These are phyloP conservation scores for Heterotis niloticus DNA, from an alignment of 2,113 vertebrate species.

Conservation along the genomic window DNA sequence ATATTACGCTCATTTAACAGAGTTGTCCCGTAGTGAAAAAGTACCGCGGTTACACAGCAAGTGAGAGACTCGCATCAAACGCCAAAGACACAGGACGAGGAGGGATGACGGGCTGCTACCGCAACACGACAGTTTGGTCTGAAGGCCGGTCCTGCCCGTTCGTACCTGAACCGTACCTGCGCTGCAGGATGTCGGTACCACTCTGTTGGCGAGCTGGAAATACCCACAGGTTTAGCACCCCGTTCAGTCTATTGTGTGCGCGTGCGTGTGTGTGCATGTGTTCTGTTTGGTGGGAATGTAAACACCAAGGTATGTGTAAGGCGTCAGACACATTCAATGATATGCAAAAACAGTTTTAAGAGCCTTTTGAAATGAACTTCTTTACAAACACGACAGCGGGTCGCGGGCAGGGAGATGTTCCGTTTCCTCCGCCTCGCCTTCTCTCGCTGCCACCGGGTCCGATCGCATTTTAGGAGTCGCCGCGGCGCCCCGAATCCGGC, in stretches of 20 bases:
- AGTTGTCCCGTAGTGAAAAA: conserved; percentile 45
- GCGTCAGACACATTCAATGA: too few species aligned
- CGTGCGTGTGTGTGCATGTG: too few species aligned
- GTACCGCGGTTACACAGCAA: conserved; percentile 42
- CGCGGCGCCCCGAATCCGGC: conserved; percentile 58
- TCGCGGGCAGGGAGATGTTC: not conserved
- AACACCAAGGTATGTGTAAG: not conserved
- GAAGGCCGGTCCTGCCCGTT: conserved; percentile 58
- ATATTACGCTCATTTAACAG: conserved; percentile 42
- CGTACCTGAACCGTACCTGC: conserved; percentile 58
- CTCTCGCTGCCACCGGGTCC: conserved; percentile 28
- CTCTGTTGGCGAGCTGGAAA: too few species aligned
- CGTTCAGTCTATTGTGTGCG: too few species aligned
- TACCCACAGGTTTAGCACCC: too few species aligned
- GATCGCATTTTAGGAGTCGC: conserved; percentile 34
- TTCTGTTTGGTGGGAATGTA: too few species aligned
- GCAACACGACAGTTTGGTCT: conserved; percentile 58
- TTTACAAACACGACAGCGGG: not conserved
- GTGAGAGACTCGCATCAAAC: conserved; percentile 61
- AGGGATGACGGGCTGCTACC: conserved; percentile 59
- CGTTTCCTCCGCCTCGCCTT: not conserved
- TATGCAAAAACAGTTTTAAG: too few species aligned
- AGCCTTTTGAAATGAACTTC: too few species aligned
- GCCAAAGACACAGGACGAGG: conserved; percentile 33
- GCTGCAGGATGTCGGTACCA: conserved; percentile 32